Conservation (phyloP, 2,797 vertebrate genomes). For the Bufotes viridis region DNA sequence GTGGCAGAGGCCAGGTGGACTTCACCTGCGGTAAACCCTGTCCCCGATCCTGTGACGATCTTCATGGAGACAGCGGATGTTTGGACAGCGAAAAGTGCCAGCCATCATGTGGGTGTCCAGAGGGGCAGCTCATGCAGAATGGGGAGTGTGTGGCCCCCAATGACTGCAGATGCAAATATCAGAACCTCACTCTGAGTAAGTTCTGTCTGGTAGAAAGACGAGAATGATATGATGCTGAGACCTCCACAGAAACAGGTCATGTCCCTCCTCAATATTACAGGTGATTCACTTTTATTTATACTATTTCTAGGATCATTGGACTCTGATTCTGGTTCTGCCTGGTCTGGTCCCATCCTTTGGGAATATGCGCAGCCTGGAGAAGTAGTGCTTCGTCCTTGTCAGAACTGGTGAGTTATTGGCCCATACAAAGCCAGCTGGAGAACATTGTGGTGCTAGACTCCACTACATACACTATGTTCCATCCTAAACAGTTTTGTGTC, state of each 20-base stretch:
- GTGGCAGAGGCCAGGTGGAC: conserved; percentile 75
- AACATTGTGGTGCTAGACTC: no score
- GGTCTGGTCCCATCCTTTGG: conserved; percentile 73
- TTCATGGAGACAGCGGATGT: conserved; percentile 79
- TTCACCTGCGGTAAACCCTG: conserved; percentile 83
- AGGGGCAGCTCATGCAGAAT: conserved; percentile 81
- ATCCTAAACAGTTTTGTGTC: no score
- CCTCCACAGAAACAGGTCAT: not conserved
- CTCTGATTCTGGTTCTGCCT: not conserved
- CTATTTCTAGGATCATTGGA: not conserved
- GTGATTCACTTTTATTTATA: not conserved
- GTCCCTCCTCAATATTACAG: no score
- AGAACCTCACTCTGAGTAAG: conserved; percentile 77
- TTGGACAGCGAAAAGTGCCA: conserved; percentile 73
- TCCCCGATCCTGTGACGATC: conserved; percentile 84
- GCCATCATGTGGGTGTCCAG: conserved; percentile 80
- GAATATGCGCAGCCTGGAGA: conserved; percentile 79
- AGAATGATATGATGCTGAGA: not conserved
- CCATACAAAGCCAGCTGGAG: no score
- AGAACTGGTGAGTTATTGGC: conserved; percentile 78
- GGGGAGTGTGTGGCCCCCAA: conserved; percentile 75
- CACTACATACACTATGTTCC: no score
- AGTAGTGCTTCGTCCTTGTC: conserved; percentile 76
- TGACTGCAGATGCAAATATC: conserved; percentile 83
- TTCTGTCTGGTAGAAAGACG: not conserved